Evolutionary conservation across 2,888 invertebrate species (phyloP).

Genomic region (Ypsolopha scabrella): DNA sequence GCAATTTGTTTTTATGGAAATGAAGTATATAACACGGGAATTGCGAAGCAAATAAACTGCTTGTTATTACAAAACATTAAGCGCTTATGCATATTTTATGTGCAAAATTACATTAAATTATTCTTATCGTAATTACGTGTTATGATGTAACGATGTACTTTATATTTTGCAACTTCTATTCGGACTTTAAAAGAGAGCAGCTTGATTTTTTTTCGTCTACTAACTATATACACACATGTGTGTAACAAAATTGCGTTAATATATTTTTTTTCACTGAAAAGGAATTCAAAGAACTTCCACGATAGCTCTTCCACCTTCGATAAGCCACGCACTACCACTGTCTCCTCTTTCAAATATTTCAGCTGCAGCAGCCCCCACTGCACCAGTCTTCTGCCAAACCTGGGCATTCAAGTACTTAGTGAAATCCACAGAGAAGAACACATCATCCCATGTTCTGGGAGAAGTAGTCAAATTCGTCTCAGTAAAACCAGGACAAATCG

Average conservation of each 20-base stretch:
- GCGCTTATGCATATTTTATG: too few species aligned
- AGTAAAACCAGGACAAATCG: slow-evolving; percentile 40
- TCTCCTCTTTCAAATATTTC: slow-evolving; percentile 40
- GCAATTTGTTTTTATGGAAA: too few species aligned
- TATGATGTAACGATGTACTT: too few species aligned
- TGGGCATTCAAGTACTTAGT: slow-evolving; percentile 15
- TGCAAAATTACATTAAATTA: too few species aligned
- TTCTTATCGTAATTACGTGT: too few species aligned
- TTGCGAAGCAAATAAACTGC: too few species aligned
- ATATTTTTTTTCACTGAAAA: background rate
- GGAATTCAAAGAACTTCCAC: slow-evolving; percentile 20
- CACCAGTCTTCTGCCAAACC: slow-evolving; percentile 30
- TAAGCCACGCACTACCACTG: slow-evolving; percentile 65
- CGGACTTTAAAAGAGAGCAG: too few species aligned
- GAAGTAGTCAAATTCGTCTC: slow-evolving; percentile 12
- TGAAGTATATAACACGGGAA: too few species aligned
- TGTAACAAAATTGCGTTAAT: background rate
- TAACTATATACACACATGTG: background rate
- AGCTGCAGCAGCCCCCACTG: slow-evolving; percentile 31
- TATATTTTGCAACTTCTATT: too few species aligned
- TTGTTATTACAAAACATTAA: too few species aligned
- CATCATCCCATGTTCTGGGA: slow-evolving; percentile 13
- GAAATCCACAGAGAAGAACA: slow-evolving; percentile 15
- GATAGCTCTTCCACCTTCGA: slow-evolving; percentile 47
- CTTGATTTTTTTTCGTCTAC: too few species aligned